Percentiles rank a stretch among this genome's conserved stretches.
Conservation (phyloP, 2,888 invertebrate genomes). For the Trypoxylon attenuatum region DNA sequence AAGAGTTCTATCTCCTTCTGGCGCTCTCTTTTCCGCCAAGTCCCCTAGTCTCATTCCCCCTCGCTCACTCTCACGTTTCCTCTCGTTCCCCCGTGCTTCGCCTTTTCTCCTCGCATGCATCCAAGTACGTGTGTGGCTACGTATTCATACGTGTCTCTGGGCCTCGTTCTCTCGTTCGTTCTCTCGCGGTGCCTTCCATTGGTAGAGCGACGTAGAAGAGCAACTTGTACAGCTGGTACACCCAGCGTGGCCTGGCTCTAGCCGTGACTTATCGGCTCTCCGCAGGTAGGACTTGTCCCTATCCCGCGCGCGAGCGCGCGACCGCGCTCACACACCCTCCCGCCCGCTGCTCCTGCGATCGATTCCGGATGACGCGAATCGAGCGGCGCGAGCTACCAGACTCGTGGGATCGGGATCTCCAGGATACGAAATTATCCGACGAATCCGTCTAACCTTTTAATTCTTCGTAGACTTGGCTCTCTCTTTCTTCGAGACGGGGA, state of each 20-base stretch:
- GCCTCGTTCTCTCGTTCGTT: slow-evolving; percentile 1
- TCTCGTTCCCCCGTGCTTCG: neutral
- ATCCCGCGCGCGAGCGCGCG: neutral
- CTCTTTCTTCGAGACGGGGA: neutral
- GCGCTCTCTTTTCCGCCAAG: neutral
- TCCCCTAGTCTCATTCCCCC: neutral
- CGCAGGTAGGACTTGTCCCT: slow-evolving; percentile 55
- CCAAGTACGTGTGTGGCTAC: neutral
- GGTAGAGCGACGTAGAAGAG: slow-evolving; percentile 43
- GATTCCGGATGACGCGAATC: slow-evolving; percentile 50
- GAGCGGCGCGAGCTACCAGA: slow-evolving; percentile 22
- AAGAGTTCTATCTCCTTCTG: slow-evolving; percentile 4
- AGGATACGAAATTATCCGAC: slow-evolving; percentile 5
- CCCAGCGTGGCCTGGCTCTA: slow-evolving; percentile 47
- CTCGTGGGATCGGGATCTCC: slow-evolving; percentile 38
- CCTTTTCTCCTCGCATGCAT: neutral
- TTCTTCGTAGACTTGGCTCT: neutral
- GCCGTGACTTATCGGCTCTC: slow-evolving; percentile 68
- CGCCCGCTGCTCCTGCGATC: slow-evolving; percentile 32
- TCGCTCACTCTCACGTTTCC: neutral
- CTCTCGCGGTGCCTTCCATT: slow-evolving; percentile 21
- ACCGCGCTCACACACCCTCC: neutral
- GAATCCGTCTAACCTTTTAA: slow-evolving; percentile 30
- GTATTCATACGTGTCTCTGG: slow-evolving; percentile 1
- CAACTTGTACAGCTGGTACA: slow-evolving; percentile 55